A percentile compares a stretch with the other conserved stretches of the same genome.
phyloP scores from a whole-genome alignment of 2,113 vertebrate species.

The Pogona vitticeps region DNA sequence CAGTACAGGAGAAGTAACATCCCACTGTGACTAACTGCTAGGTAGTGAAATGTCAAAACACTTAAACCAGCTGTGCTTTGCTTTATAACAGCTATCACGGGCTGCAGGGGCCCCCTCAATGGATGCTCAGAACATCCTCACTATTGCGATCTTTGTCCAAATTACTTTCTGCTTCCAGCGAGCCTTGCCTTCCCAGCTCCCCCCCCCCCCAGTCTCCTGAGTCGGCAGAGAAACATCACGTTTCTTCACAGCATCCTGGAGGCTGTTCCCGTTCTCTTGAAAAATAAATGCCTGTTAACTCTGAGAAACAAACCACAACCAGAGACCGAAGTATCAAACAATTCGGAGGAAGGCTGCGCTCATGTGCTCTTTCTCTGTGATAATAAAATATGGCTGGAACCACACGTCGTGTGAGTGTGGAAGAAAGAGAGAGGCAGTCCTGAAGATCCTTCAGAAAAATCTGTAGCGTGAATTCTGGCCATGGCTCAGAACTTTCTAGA shows the following conservation, averaged over 20 bases:
- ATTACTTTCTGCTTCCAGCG: background rate
- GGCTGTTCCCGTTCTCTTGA: background rate
- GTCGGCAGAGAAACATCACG: background rate
- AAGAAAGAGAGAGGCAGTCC: background rate
- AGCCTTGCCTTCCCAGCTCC: background rate
- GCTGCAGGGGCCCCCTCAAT: background rate
- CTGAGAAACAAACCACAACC: slow-evolving; percentile 4
- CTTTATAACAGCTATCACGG: background rate
- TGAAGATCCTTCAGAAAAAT: background rate
- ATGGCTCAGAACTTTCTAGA: background rate
- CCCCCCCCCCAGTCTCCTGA: no score
- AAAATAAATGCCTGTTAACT: slow-evolving; percentile 13
- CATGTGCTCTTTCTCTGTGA: background rate
- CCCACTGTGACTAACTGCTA: background rate
- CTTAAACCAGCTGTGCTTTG: background rate
- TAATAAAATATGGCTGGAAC: background rate
- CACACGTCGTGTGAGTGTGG: background rate
- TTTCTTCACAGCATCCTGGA: background rate
- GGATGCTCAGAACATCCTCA: background rate
- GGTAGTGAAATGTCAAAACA: background rate
- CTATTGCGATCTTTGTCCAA: slow-evolving; percentile 8
- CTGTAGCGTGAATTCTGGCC: background rate
- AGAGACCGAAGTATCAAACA: background rate
- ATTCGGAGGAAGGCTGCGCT: background rate
- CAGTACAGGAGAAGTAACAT: background rate